Evolutionary conservation across 1,140 invertebrate species (phyloP).

Genomic region (Heterodera schachtii): DNA sequence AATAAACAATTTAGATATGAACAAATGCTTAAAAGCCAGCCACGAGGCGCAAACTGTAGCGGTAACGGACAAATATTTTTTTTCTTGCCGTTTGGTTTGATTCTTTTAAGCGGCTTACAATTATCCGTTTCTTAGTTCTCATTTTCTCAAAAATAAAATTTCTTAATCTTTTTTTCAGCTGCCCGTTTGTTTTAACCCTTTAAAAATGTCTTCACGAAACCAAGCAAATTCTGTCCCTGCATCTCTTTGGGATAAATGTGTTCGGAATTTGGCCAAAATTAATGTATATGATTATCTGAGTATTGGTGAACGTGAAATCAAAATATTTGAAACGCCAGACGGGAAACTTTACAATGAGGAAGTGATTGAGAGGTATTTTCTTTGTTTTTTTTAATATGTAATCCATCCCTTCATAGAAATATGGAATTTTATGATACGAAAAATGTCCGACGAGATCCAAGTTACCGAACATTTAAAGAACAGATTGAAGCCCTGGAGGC

Average conservation of each 20-base stretch:
- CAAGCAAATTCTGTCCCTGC: neutral
- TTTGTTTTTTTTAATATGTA: neutral
- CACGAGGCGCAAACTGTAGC: too few species aligned
- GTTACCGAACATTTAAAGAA: slow-evolving; percentile 93
- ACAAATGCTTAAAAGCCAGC: too few species aligned
- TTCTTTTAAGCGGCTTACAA: too few species aligned
- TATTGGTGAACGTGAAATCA: slow-evolving; percentile 76
- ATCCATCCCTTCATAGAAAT: slow-evolving; percentile 15
- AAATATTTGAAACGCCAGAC: slow-evolving; percentile 83
- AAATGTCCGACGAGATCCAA: slow-evolving; percentile 93
- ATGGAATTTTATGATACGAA: slow-evolving; percentile 69
- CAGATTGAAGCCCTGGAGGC: slow-evolving; percentile 91
- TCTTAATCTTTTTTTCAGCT: too few species aligned
- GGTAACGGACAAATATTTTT: too few species aligned
- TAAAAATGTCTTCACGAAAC: neutral
- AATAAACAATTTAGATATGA: too few species aligned
- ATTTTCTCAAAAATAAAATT: too few species aligned
- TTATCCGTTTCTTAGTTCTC: too few species aligned
- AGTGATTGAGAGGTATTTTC: slow-evolving; percentile 78
- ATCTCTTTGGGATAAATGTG: slow-evolving; percentile 48
- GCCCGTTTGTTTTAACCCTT: too few species aligned
- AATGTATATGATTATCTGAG: slow-evolving; percentile 42
- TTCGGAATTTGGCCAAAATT: slow-evolving; percentile 25
- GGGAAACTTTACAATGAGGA: slow-evolving; percentile 88
- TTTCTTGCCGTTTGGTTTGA: too few species aligned